These are phyloP conservation scores for Leucoraja ocellata DNA, from an alignment of 2,797 vertebrate species.

Conservation along the genomic window DNA sequence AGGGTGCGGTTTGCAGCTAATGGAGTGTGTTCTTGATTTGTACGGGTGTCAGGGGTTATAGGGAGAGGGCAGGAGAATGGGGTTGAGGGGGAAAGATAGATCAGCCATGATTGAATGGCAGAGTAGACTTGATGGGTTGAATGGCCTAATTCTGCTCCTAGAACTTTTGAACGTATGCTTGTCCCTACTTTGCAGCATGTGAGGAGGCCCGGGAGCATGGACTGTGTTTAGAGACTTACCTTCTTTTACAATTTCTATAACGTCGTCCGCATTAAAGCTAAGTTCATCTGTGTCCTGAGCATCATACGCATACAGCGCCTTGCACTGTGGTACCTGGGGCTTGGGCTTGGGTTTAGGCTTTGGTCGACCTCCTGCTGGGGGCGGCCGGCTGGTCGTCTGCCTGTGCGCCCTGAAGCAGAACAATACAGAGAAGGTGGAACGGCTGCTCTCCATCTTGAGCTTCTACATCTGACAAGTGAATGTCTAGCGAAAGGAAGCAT, in stretches of 20 bases:
- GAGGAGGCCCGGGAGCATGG: neutral
- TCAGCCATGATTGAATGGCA: too few relatives aligned
- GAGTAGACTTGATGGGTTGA: too few relatives aligned
- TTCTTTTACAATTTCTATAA: slow-evolving; percentile 91
- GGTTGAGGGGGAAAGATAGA: too few relatives aligned
- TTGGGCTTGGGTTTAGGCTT: slow-evolving; percentile 95
- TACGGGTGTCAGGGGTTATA: too few relatives aligned
- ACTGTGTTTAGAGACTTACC: slow-evolving; percentile 56
- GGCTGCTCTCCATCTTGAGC: neutral
- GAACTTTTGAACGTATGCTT: too few relatives aligned
- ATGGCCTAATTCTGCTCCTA: too few relatives aligned
- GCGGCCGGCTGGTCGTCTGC: slow-evolving; percentile 69
- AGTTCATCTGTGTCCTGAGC: slow-evolving; percentile 97
- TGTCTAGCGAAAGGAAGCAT: neutral
- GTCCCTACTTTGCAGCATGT: too few relatives aligned
- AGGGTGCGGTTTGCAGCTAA: too few relatives aligned
- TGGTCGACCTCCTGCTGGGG: slow-evolving; percentile 81
- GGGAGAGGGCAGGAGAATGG: too few relatives aligned
- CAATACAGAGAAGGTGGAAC: neutral
- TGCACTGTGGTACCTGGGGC: slow-evolving; percentile 92
- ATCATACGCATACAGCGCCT: slow-evolving; percentile 89
- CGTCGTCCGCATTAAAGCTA: slow-evolving; percentile 89
- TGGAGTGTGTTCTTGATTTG: neutral
- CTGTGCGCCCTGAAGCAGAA: slow-evolving; percentile 66
- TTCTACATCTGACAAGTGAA: too few relatives aligned